These are phyloP conservation scores for Sapajus apella DNA, from an alignment of 2,113 vertebrate species.

Conservation along the genomic window DNA sequence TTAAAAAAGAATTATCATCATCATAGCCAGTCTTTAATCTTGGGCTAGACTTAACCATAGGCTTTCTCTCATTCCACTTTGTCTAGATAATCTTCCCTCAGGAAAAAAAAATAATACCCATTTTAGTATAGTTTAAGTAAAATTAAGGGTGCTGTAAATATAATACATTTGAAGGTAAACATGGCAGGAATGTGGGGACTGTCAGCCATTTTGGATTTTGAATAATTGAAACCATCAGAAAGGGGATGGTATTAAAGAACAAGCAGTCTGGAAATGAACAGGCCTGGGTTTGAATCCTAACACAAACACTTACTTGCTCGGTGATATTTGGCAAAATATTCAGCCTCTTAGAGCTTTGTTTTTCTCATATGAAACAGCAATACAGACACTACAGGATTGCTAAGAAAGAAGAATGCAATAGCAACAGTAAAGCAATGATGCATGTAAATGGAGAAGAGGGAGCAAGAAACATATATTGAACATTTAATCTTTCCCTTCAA, in stretches of 20 bases:
- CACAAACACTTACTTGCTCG: not conserved
- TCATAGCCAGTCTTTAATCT: not conserved
- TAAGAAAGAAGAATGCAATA: not conserved
- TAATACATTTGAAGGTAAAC: not conserved
- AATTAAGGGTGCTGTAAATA: not conserved
- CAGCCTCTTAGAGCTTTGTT: not conserved
- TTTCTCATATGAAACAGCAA: not conserved
- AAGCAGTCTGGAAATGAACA: not conserved
- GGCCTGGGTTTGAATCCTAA: not conserved
- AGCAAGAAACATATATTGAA: not conserved
- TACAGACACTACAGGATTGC: not conserved
- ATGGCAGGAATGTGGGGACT: not conserved
- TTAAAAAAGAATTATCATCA: not conserved
- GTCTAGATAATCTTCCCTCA: not conserved
- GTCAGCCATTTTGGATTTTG: not conserved
- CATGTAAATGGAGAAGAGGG: not conserved
- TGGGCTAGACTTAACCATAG: not conserved
- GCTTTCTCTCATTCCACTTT: not conserved
- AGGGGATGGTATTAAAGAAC: not conserved
- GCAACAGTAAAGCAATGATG: not conserved
- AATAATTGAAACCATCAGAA: not conserved
- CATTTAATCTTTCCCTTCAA: not conserved
- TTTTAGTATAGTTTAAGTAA: not conserved
- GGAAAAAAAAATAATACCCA: not conserved
- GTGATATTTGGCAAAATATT: not conserved